Evolutionary conservation across 2,888 invertebrate species (phyloP), one percentile per base, ranked within the genome.

Genomic region (Xanthorhoe designata): DNA sequence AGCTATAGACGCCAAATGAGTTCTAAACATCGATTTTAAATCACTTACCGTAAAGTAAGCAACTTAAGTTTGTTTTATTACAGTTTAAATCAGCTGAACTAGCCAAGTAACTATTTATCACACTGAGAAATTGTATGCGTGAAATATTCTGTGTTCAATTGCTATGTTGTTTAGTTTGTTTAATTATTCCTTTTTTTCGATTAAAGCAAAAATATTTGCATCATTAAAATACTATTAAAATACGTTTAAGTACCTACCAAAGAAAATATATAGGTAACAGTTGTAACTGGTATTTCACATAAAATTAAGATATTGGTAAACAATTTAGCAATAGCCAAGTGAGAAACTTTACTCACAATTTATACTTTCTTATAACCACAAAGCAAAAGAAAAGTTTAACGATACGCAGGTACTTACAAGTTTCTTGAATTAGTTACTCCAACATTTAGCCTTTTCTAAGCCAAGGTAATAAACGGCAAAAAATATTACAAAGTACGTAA

Each of bases 371-470:
- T 13, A 47, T 9, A 50, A 56, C 35, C 63, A 45, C 45, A 60
- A 52, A 52, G 7, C 35, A 61, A 52, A 63, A 60, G 47, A 57
- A 67, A 67, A 52, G 60, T 64, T 66, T 50, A 45, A 38, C 24
- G 42, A 61, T 56, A 60, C 35, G 42, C 13, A 56, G 8, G 35
- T 56, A 38, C 61, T 55, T 51, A 42, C 15, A 57, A 66, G 53
- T 61, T 61, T 56, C n/a, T 24, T 49, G 49, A 63, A 61, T 63
- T 63, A 69, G 47, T 66, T 57, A 61, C 53, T 66, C 50, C 49
- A 69, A 64, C 67, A 64, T 71, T 67, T 64, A 71, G 64, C 64
- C 56, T 68, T 71, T 71, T 63, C 64, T 61, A 71, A 69, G 65
- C 66, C 52, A 18, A 47, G 53, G 55, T 66, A 69, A 69, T 66